Evolutionary conservation across 23 tunicate species (phyloP), one percentile per base, ranked within the genome.

Genomic region (Ascidia mentula): DNA sequence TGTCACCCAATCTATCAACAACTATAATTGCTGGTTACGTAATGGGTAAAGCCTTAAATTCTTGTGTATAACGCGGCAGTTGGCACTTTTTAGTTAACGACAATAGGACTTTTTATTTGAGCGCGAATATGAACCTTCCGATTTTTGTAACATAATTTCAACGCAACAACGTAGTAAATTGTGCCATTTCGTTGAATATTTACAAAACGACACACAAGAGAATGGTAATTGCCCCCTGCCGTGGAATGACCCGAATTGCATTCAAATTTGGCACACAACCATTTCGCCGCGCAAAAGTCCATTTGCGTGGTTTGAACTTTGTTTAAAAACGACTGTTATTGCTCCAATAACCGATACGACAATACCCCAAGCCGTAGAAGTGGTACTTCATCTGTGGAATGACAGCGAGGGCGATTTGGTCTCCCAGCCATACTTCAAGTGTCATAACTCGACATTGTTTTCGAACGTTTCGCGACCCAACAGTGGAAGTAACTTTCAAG

Each of bases 371-470:
- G 1, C 13, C 13, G 4, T 9, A 28, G 28, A 28, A 53, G 65
- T 53, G 65, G 65, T 28, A 3, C 65, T 53, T 53, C 65, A 53
- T 53, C 65, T 53, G 28, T 53, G 65, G 22, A 28, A 53, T 26
- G 65, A 28, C 65, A 28, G 28, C 65, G 65, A 6, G n/a, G n/a
- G 65, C 65, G 65, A 20, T 53, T 53, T 53, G 22, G 65, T 28
- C 65, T 28, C 4, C 65, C 24, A 26, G 65, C 65, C 2, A 53
- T 53, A 28, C 24, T 53, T 53, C 65, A 28, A 53, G 65, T 53
- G 65, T 28, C 65, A 53, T 53, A 53, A 53, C 65, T 53, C 65
- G 65, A 53, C 65, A 53, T 53, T 53, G 65, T 53, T 53, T 53
- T 53, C 65, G 12, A 9, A 53, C 65, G 13, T 3, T 28, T 9